These are phyloP conservation scores for Cotesia typhae DNA, from an alignment of 1,140 invertebrate species.

Conservation along the genomic window DNA sequence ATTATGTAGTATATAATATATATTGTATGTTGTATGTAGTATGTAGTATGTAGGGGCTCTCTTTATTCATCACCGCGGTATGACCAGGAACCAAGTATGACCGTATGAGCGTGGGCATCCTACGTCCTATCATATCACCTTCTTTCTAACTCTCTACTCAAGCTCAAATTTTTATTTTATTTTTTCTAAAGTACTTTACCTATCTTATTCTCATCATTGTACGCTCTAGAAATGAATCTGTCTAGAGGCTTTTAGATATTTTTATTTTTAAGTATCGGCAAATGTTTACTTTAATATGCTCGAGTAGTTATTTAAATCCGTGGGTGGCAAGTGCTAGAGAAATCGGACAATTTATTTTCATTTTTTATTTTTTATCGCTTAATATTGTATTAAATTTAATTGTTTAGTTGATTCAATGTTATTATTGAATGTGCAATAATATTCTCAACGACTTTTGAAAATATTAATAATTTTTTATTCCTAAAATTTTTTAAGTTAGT, in stretches of 20 bases:
- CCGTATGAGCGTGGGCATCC: constrained; percentile 12
- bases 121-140: not conserved
- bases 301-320: not conserved
- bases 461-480: too few relatives aligned
- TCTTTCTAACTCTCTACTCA: not conserved
- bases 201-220: constrained; percentile 5
- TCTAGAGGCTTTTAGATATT: constrained; percentile 6
- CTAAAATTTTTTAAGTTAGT: too few relatives aligned
- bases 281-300: too few relatives aligned
- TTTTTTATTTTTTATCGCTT: not conserved
- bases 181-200: not conserved
- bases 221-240: constrained; percentile 19
- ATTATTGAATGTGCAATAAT: too few relatives aligned
- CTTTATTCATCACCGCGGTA: constrained; percentile 24
- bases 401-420: not conserved
- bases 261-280: not conserved
- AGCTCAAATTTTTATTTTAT: not conserved
- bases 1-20: too few relatives aligned
- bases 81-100: constrained; percentile 17
- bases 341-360: not conserved
- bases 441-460: too few relatives aligned
- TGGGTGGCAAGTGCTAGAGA: not conserved
- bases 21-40: too few relatives aligned
- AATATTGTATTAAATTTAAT: not conserved
- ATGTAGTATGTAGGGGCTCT: constrained; percentile 13